phyloP scores from a whole-genome alignment of 2,113 vertebrate genomes.

The Setophaga coronata region DNA sequence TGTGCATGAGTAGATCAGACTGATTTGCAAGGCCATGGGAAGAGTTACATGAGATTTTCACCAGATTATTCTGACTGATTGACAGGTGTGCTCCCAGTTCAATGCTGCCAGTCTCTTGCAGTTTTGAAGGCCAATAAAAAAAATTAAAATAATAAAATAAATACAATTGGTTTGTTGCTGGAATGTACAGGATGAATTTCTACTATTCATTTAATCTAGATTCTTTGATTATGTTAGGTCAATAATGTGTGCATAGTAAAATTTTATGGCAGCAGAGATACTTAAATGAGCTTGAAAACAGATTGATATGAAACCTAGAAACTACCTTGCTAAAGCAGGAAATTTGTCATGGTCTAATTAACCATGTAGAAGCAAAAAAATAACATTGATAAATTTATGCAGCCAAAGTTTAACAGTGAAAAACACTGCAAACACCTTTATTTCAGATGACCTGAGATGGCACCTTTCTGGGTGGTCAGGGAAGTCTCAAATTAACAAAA shows the following conservation, averaged over 20 bases:
- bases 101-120: not conserved
- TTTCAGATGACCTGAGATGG: not conserved
- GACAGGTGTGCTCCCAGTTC: not conserved
- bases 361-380: not conserved
- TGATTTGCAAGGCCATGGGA: not conserved
- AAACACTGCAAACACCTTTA: not conserved
- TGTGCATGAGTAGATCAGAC: not conserved
- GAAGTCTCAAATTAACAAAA: not conserved
- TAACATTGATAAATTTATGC: not conserved
- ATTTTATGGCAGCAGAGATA: not conserved
- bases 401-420: not conserved
- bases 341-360: not conserved
- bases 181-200: not conserved
- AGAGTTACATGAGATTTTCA: not conserved
- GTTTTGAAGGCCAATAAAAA: not conserved
- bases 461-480: not conserved
- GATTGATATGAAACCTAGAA: not conserved
- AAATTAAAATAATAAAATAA: not conserved
- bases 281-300: not conserved
- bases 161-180: not conserved
- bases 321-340: not conserved
- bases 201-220: not conserved
- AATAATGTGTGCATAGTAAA: not conserved
- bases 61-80: not conserved
- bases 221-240: not conserved